Base-by-base conservation (phyloP, 2,113 vertebrate genomes). In the Ceyx cyanopectus region DNA sequence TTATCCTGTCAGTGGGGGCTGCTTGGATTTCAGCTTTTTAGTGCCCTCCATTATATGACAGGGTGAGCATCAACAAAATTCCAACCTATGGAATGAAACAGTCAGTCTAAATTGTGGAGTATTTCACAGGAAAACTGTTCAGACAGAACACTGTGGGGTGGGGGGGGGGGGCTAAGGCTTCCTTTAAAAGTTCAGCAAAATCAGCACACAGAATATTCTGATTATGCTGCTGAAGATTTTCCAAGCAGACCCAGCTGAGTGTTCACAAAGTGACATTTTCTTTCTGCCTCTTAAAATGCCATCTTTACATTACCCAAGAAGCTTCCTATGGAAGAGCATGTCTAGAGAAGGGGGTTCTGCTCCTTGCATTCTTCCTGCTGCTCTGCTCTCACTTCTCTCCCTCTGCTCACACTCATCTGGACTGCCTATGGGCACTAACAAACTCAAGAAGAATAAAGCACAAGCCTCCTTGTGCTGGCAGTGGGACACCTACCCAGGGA, bases 1-100 rank as follows among this genome's bases (percentile, higher is more conserved):
- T 94, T 94, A 94, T 90, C 95, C 72, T 91, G 90, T 96, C 95
- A 90, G 26, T 84, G 74, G 69, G 94, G 96, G 76, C 81, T 85
- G 43, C 27, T 96, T 92, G 85, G 50, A 89, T 83, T 91, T 89
- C 46, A 87, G 57, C 50, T 54, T 85, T 87, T 89, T 73, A 69
- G 67, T 76, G 56, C 12, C 24, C 46, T 87, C 67, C 26, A 58
- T 80, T 79, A 45, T 53, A 53, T 69, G 46, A 66, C 80, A 81
- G 10, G 57, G 32, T 69, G 29, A 76, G 29, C 62, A 78, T 53
- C 7, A 66, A 93, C 87, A 73, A 57, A 21, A 22, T 4, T 41
- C 21, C 7, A 78, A 91, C 61, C 53, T 68, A 83, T 10, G 32
- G 45, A 87, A 78, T 68, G 70, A 51, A 56, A 80, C 83, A 90